Base-by-base conservation (phyloP, 2,113 vertebrate species). In the Hippocampus zosterae region DNA sequence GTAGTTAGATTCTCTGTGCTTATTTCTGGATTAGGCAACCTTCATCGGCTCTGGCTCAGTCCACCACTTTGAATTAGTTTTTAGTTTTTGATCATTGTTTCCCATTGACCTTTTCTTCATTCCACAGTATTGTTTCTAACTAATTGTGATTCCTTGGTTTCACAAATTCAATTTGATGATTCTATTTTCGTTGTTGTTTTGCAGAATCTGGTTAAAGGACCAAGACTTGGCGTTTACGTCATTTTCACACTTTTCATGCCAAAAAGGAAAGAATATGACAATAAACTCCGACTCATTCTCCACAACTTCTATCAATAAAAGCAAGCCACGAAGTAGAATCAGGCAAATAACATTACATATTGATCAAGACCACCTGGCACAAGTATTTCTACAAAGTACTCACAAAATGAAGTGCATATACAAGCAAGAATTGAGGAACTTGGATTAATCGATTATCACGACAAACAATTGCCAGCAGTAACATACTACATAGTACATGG, bases 371-470 rank as follows among this genome's bases (percentile, higher is more conserved):
- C 37, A 33, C 3, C 56, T 44, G 56, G 50, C 50, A 46, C 19
- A 44, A 41, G 23, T 57, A 37, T 61, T 13, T 48, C 25, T 44
- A 37, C 33, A 37, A 37, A 37, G 33, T 69, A 71, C 44, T 16
- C 66, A 40, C 40, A 48, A 57, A 73, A 42, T 23, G 46, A 37
- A 42, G 44, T 68, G 57, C 67, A 21, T 33, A 7, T 18, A 16
- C 46, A 50, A 50, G 6, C 12, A 50, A 50, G 16, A 19, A 5
- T 50, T 50, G 16, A 50, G 57, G 41, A 59, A 71, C 16, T 29
- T 66, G 70, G 70, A 68, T 79, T 81, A 71, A 61, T 60, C 73
- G 44, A 77, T 75, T 69, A 75, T 44, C 69, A 69, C 50, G 66
- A 67, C 48, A 77, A 55, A 69, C 42, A 23, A 72, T 42, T 42